Evolutionary conservation across 2,797 vertebrate genomes (phyloP), one percentile per base, ranked within the genome.

Genomic region (Danio aesculapii): DNA sequence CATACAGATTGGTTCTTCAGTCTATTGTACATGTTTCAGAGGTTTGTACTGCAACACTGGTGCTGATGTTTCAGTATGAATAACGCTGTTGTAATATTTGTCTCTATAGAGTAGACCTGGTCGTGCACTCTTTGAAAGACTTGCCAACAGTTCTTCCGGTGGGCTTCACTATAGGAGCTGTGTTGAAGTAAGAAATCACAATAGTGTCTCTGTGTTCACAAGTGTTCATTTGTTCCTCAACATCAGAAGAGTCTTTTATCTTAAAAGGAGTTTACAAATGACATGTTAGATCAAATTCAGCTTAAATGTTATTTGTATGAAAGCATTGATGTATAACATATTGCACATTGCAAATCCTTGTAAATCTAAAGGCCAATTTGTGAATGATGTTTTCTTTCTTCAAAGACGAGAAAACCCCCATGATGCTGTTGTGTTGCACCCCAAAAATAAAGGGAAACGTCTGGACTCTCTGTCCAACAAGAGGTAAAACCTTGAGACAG

Each of bases 61-160:
- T 72, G 2, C 8, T 57, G 50, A 55, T 71, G 49, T 77, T 66
- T 72, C 12, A 39, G 11, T 44, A 61, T 84, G 69, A 84, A 84
- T 69, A 68, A 78, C 57, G 64, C 52, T 68, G 52, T 81, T 84
- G 75, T 72, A 46, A 81, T 75, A 47, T 8, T 61, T 64, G 61
- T 88, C 17, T 91, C 86, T 83, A 8, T 88, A 99, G 98, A 90
- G 98, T 99, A 4, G 98, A 99, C 82, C 93, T 99, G 64, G 97
- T 99, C 0, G 97, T 99, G 84, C 98, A 99, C 87, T 99, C 98
- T 0, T 90, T 99, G 83, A 99, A 99, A 91, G 98, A 99, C 90
- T 89, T 99, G 68, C 98, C 98, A 75, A 99, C 98, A 11, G 90
- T 94, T 30, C 95, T 99, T 87, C 97, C 97, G 43, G 92, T 91